A percentile compares a stretch with the other conserved stretches of the same genome.
Conservation (phyloP, 2,113 vertebrate species). For the Gambusia affinis region DNA sequence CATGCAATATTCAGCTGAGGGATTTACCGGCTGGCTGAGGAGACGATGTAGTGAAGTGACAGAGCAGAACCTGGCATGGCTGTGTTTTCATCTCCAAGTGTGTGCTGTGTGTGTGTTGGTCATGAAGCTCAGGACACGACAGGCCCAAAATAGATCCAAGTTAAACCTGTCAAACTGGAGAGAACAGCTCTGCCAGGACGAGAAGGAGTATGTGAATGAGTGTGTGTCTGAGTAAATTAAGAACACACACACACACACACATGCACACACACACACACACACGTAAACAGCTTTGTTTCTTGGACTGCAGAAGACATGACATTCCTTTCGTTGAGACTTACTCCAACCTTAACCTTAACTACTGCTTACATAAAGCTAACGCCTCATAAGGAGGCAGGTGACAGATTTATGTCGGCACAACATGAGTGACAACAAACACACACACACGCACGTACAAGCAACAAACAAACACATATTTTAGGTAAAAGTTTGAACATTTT, state of each 20-base stretch:
- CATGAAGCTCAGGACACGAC: conserved; percentile 12
- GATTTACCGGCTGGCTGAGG: conserved; percentile 59
- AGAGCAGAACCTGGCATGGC: conserved; percentile 24
- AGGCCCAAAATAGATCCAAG: conserved; percentile 60
- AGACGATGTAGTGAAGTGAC: conserved; percentile 50
- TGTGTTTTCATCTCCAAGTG: neutral
- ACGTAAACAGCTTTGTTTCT: neutral
- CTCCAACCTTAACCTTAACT: conserved; percentile 1
- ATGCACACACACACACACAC: no score
- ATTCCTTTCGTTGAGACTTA: neutral
- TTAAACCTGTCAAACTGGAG: conserved; percentile 46
- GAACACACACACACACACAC: no score
- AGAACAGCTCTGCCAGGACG: conserved; percentile 33
- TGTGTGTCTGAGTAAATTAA: neutral
- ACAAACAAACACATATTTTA: no score
- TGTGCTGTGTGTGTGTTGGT: conserved; percentile 11
- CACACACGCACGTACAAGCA: no score
- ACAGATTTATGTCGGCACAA: neutral
- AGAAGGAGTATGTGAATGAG: conserved; percentile 38
- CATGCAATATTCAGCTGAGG: conserved; percentile 75
- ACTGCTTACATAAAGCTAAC: neutral
- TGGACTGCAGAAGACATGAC: neutral
- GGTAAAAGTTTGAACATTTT: no score
- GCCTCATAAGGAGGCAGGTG: neutral
- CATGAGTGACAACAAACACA: neutral